Evolutionary conservation across 1,140 invertebrate genomes (phyloP).

Genomic region (Papilio xuthus): DNA sequence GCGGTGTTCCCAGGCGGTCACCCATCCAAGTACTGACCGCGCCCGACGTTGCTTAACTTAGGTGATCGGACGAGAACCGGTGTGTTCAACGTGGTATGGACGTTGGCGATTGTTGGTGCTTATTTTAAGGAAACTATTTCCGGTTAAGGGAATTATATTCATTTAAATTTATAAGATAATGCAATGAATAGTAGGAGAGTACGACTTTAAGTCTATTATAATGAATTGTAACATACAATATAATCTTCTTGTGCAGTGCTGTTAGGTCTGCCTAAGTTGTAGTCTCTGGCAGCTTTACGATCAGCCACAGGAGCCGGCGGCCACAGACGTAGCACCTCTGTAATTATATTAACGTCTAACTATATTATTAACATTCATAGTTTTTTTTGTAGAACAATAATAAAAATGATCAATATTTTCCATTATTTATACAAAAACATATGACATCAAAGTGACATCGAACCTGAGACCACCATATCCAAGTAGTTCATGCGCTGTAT

Average conservation of each 20-base stretch:
- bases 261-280: conserved; percentile 70
- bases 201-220: not conserved
- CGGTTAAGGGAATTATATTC: too few relatives aligned
- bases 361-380: too few relatives aligned
- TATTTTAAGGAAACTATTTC: not conserved
- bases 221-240: conserved; percentile 50
- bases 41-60: conserved; percentile 34
- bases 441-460: not conserved
- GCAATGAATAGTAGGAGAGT: too few relatives aligned
- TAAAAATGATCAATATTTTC: too few relatives aligned
- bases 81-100: conserved; percentile 26
- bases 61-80: conserved; percentile 36
- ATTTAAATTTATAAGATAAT: too few relatives aligned
- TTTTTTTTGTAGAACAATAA: too few relatives aligned
- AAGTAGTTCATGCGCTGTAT: conserved; percentile 59
- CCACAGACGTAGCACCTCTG: conserved; percentile 82
- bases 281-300: conserved; percentile 74
- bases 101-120: not conserved
- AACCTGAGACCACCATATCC: conserved; percentile 69
- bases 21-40: conserved; percentile 33
- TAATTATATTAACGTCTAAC: conserved; percentile 29
- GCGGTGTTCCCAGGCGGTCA: conserved; percentile 32
- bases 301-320: conserved; percentile 72
- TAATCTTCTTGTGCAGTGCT: conserved; percentile 53
- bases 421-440: too few relatives aligned